Conservation (phyloP, 2,888 invertebrate genomes). For the Cerceris rybyensis region DNA sequence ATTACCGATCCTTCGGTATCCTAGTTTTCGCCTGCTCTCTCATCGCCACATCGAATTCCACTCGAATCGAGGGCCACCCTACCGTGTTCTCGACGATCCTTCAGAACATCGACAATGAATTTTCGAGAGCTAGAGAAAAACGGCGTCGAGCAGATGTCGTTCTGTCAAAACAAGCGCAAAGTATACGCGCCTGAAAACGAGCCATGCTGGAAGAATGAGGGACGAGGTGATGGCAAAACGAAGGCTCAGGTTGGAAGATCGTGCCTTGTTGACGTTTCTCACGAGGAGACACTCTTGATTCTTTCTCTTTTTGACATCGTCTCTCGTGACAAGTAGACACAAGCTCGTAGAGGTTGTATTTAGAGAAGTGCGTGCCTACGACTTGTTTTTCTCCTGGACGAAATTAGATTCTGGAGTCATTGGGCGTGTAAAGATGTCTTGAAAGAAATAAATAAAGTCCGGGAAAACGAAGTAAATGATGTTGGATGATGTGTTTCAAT, state of each 20-base stretch:
- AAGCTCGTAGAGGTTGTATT: too few species aligned
- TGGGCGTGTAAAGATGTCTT: too few species aligned
- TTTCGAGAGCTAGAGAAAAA: constrained; percentile 5
- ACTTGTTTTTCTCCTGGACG: too few species aligned
- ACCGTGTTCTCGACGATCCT: constrained; percentile 36
- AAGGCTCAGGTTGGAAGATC: constrained; percentile 5
- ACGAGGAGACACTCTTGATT: background rate
- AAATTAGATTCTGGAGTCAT: too few species aligned
- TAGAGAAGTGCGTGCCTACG: too few species aligned
- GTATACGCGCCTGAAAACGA: constrained; percentile 12
- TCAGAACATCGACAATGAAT: constrained; percentile 52
- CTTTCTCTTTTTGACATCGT: background rate
- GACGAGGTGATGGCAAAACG: constrained; percentile 2
- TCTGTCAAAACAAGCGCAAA: constrained; percentile 61
- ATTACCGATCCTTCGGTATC: constrained; percentile 45
- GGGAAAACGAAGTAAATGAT: too few species aligned
- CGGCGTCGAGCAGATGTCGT: constrained; percentile 54
- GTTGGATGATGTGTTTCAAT: too few species aligned
- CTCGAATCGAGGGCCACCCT: constrained; percentile 21
- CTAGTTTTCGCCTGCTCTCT: constrained; percentile 6
- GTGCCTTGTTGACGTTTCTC: constrained; percentile 1
- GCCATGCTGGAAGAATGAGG: constrained; percentile 6
- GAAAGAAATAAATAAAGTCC: too few species aligned
- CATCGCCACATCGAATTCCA: constrained; percentile 39
- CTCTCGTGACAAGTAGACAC: too few species aligned